Evolutionary conservation across 1,140 invertebrate species (phyloP), one percentile per base, ranked within the genome.

Genomic region (Geopemphigus sp.): DNA sequence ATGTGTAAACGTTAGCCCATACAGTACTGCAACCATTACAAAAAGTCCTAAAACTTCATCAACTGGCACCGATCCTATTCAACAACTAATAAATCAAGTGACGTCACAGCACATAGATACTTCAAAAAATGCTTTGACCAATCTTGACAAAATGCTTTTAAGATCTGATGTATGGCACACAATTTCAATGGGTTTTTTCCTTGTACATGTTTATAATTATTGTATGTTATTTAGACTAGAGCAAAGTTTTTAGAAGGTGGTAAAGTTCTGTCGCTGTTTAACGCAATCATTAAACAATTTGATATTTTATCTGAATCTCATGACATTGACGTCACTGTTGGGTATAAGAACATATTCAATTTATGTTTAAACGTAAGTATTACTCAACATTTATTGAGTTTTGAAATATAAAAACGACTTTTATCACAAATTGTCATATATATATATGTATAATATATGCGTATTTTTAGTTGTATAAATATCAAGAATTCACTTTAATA

Each of bases 181-280:
- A 39, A 50, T 78, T 74, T 57, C 32, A 19, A 39, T 56, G 15
- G 14, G 11, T 57, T 45, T 22, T 39, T n/a, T 68, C 47, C 22
- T 59, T 22, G 22, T 45, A 5, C 0, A 74, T 11, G 4, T 2
- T 22, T 59, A 15, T 12, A 39, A 8, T 57, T 39, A 50, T 56
- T 73, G 5, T 39, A 47, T 63, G 6, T 63, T 78, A 0, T 78
- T 1, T 61, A 78, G 74, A 78, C 19, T n/a, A 78, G 74, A 78
- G 61, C 74, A 14, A 78, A 78, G 56, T 78, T 78, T 63, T 78
- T 78, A 50, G 74, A 78, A 78, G 74, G 74, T 14, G 74, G 74
- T 14, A 78, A 78, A 78, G 74, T 78, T 17, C 22, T 78, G 47
- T 78, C 74, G 17, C 45, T 78, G 24, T 78, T 78, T 78, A 63